A percentile compares a stretch with the other conserved stretches of the same genome.
Evolutionary conservation across 2,113 vertebrate genomes (phyloP).

Genomic region (Psammodynastes pulverulentus): DNA sequence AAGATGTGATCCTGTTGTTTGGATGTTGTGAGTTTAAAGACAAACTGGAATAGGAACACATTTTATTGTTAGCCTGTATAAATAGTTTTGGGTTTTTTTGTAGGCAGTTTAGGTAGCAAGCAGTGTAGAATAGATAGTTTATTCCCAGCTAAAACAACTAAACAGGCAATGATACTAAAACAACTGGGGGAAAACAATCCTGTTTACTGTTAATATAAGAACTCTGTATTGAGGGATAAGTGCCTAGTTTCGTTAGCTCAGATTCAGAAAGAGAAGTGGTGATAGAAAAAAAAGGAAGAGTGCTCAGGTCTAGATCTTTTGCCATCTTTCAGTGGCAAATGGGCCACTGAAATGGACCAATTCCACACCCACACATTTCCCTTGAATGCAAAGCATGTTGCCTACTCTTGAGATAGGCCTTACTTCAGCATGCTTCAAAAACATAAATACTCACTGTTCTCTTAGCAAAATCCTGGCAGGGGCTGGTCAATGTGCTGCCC

Average conservation of each 20-base stretch:
- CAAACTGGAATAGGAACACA: conserved; percentile 72
- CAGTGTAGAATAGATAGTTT: background rate
- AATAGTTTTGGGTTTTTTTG: background rate
- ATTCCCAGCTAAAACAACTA: rapidly evolving
- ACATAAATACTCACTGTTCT: conserved; percentile 75
- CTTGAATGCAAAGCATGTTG: background rate
- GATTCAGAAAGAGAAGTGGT: background rate
- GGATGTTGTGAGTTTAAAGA: conserved; percentile 84
- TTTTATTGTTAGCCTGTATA: background rate
- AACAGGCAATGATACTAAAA: background rate
- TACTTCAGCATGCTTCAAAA: background rate
- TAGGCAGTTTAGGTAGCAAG: background rate
- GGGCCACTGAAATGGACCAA: background rate
- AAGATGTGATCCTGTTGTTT: conserved; percentile 96
- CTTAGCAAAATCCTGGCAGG: conserved; percentile 89
- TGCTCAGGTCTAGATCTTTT: background rate
- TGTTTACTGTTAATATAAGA: background rate
- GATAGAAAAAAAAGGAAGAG: background rate
- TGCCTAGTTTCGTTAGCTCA: background rate
- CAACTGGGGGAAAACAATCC: background rate
- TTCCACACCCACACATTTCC: background rate
- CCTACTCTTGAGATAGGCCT: background rate
- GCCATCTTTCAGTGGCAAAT: background rate
- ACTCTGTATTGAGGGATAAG: background rate
- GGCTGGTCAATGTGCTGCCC: conserved; percentile 78